Percentiles rank a stretch among this genome's conserved stretches.
phyloP scores from a whole-genome alignment of 2,797 vertebrate genomes.

The Fundulus diaphanus region DNA sequence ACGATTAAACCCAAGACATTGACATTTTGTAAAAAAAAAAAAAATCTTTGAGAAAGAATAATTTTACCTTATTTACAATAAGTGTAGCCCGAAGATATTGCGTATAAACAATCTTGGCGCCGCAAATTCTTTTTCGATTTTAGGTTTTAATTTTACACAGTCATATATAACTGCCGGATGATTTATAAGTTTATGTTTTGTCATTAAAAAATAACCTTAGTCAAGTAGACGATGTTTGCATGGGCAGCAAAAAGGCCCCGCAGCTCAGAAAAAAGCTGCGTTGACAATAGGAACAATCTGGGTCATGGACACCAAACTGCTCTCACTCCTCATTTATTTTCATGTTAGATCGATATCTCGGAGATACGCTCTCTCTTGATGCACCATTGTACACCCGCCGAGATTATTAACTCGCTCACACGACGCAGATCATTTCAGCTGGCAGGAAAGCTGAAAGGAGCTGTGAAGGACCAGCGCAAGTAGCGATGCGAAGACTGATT shows the following conservation, averaged over 20 bases:
- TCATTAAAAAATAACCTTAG: neutral
- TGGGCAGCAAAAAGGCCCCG: constrained; percentile 28
- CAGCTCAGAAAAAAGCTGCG: constrained; percentile 57
- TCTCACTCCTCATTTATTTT: constrained; percentile 71
- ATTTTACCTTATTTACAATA: neutral
- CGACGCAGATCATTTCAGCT: constrained; percentile 77
- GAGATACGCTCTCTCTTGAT: constrained; percentile 63
- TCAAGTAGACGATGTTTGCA: constrained; percentile 4
- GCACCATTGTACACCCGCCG: constrained; percentile 64
- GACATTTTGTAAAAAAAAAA: neutral
- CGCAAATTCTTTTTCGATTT: constrained; percentile 5
- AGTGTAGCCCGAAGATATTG: neutral
- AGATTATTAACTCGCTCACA: constrained; percentile 79
- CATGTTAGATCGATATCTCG: constrained; percentile 82
- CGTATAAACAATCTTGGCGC: constrained; percentile 3
- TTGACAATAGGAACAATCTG: constrained; percentile 57
- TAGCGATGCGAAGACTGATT: constrained; percentile 57
- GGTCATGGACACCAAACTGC: constrained; percentile 62
- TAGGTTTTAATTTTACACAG: constrained; percentile 1
- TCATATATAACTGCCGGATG: constrained; percentile 4
- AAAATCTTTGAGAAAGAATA: neutral
- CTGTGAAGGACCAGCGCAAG: constrained; percentile 35
- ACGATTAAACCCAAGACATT: constrained; percentile 1
- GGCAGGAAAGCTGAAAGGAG: constrained; percentile 59
- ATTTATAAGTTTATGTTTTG: constrained; percentile 9